phyloP scores from a whole-genome alignment of 2,888 invertebrate genomes.

The Thymelicus acteon region DNA sequence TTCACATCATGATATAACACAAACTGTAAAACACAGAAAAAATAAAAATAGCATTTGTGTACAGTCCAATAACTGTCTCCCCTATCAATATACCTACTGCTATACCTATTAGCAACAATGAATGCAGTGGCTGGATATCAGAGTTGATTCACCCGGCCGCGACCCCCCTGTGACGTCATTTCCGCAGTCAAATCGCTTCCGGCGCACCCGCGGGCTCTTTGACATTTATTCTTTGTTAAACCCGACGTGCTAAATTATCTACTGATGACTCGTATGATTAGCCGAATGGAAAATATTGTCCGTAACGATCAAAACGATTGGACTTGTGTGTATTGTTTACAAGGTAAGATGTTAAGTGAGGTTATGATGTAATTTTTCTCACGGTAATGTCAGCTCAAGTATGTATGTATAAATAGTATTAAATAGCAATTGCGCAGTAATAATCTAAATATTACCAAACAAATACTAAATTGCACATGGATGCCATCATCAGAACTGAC shows the following conservation, averaged over 20 bases:
- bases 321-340: neutral
- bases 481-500: no score
- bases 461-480: no score
- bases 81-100: neutral
- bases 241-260: constrained; percentile 66
- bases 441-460: no score
- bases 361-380: no score
- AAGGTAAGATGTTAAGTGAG: no score
- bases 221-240: constrained; percentile 70
- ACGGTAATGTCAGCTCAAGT: no score
- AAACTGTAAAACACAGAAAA: no score
- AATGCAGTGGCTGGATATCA: neutral
- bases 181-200: constrained; percentile 80
- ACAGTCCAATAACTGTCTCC: neutral
- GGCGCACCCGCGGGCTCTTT: constrained; percentile 73
- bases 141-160: constrained; percentile 48
- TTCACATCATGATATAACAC: no score
- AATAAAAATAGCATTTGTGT: no score
- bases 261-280: constrained; percentile 67
- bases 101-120: constrained; percentile 8
- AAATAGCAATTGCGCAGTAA: no score
- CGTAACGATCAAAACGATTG: neutral
- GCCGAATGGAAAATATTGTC: constrained; percentile 60
- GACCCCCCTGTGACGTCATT: constrained; percentile 70
- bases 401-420: no score